Evolutionary conservation across 92 coral and sea anemone species (phyloP).

Genomic region (Epizoanthus rinbou): DNA sequence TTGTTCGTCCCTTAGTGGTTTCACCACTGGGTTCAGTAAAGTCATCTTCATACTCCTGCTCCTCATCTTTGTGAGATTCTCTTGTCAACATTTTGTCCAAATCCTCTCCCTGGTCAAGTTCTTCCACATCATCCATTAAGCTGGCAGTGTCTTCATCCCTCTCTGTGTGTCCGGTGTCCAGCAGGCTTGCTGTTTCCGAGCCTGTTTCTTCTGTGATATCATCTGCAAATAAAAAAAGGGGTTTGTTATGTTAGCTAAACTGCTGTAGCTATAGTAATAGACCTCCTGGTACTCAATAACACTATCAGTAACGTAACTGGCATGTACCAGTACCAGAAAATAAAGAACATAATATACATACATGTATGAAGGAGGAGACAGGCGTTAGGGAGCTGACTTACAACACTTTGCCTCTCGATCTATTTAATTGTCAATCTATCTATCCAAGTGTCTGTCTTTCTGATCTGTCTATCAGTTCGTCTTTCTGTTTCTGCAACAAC

Average conservation of each 20-base stretch:
- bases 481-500: neutral
- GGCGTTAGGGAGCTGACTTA: too few species aligned
- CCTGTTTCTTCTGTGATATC: slow-evolving; percentile 51
- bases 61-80: slow-evolving; percentile 53
- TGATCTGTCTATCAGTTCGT: neutral
- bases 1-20: neutral
- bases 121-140: slow-evolving; percentile 52
- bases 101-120: slow-evolving; percentile 52
- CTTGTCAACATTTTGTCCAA: slow-evolving; percentile 65
- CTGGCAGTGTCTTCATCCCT: slow-evolving; percentile 69
- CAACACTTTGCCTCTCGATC: too few species aligned
- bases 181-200: slow-evolving; percentile 79
- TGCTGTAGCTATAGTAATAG: neutral
- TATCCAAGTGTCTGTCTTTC: neutral
- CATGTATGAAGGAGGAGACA: too few species aligned
- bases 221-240: slow-evolving; percentile 34
- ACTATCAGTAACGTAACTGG: too few species aligned
- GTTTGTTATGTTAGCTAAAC: neutral
- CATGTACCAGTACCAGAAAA: too few species aligned
- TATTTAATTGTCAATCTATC: too few species aligned
- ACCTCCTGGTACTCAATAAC: neutral
- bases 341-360: too few species aligned
- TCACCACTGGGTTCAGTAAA: slow-evolving; percentile 68
- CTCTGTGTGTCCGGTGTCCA: slow-evolving; percentile 50
- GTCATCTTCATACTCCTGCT: slow-evolving; percentile 78